Percentiles rank a stretch among this genome's conserved stretches.
Conservation (phyloP, 1,140 invertebrate genomes). For the Trinorchestia longiramus region DNA sequence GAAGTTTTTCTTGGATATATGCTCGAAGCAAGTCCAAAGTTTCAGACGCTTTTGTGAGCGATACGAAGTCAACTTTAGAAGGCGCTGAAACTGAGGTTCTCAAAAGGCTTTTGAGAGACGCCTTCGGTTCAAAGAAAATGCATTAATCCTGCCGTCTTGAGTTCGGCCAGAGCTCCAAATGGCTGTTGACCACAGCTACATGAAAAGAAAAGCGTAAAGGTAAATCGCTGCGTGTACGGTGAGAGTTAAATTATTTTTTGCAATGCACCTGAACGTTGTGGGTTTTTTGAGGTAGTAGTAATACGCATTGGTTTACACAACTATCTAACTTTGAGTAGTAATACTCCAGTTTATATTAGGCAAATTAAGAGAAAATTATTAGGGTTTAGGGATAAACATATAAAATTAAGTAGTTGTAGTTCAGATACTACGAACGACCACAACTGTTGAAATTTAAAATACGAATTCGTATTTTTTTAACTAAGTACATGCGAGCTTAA, state of each 20-base stretch:
- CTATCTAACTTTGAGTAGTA: no score
- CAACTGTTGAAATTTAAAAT: no score
- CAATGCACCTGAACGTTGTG: background rate
- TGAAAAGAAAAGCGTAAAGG: background rate
- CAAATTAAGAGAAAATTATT: no score
- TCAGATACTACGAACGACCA: no score
- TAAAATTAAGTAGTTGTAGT: no score
- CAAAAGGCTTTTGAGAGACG: slow-evolving; percentile 6
- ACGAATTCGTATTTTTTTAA: no score
- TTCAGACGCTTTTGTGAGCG: slow-evolving; percentile 32
- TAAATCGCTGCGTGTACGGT: background rate
- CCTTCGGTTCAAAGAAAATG: background rate
- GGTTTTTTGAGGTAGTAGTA: background rate
- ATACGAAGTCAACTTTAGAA: slow-evolving; percentile 16
- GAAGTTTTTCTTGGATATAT: slow-evolving; percentile 39
- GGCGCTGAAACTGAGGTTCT: background rate
- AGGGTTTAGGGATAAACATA: no score
- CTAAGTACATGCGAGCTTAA: no score
- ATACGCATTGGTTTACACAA: background rate
- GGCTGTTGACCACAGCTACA: background rate
- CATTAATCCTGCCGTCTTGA: slow-evolving; percentile 15
- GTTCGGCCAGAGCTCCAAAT: background rate
- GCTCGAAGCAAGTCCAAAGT: slow-evolving; percentile 27
- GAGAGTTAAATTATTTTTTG: background rate
- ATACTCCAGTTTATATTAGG: no score